Percentiles rank a stretch among this genome's conserved stretches.
Evolutionary conservation across 30 jellyfish, hydroid and myxozoan genomes (phyloP).

Genomic region (Turritopsis dohrnii): DNA sequence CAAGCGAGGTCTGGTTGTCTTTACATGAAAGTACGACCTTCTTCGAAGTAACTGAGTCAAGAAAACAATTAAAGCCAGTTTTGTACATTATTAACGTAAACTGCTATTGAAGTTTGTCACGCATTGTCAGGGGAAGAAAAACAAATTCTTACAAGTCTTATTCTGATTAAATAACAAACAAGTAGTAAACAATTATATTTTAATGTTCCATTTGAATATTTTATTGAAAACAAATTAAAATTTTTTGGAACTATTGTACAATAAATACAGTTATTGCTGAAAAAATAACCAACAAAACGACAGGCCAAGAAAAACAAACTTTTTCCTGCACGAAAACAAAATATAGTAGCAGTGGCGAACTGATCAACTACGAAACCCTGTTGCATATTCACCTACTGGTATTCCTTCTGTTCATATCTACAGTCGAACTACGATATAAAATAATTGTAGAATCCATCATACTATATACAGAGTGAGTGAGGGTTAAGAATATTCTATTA

Average conservation of each 20-base stretch:
- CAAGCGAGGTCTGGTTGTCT: no score
- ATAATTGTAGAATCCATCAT: background rate
- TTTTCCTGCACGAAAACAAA: background rate
- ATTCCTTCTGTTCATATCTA: background rate
- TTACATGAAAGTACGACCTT: no score
- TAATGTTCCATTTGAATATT: background rate
- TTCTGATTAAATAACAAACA: background rate
- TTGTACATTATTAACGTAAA: no score
- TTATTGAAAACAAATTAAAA: background rate
- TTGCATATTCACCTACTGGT: background rate
- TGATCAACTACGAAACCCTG: background rate
- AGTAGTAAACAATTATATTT: background rate
- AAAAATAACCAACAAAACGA: background rate
- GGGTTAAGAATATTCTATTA: background rate
- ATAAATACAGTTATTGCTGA: background rate
- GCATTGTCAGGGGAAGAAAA: no score
- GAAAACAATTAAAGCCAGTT: no score
- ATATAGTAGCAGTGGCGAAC: background rate
- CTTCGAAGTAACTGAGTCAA: no score
- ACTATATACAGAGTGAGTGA: background rate
- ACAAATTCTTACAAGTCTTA: background rate
- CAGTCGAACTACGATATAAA: background rate
- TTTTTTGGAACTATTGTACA: background rate
- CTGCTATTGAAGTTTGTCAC: no score
- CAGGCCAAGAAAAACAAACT: background rate